phyloP scores from a whole-genome alignment of 2,888 invertebrate genomes.

The Iselma pallidipennis region DNA sequence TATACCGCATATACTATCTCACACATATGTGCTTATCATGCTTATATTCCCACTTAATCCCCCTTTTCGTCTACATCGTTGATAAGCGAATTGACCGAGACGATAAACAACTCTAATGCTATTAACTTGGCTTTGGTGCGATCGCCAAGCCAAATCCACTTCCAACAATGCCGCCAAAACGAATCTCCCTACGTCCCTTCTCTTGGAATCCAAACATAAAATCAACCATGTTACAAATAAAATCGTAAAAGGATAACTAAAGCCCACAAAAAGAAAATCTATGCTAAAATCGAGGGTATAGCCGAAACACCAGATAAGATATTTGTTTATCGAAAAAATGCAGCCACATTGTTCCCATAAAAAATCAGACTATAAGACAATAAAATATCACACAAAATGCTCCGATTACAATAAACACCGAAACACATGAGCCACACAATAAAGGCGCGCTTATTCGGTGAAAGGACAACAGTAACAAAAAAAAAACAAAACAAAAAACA shows the following conservation, averaged over 20 bases:
- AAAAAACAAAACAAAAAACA: too few relatives aligned
- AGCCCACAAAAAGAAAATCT: neutral
- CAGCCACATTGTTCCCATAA: too few relatives aligned
- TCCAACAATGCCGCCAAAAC: conserved; percentile 4
- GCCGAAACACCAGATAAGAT: too few relatives aligned
- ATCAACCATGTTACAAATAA: neutral
- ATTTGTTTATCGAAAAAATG: too few relatives aligned
- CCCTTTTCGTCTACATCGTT: conserved; percentile 7
- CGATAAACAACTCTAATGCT: conserved; percentile 23
- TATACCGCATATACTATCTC: neutral
- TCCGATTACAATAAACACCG: too few relatives aligned
- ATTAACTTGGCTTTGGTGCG: conserved; percentile 7
- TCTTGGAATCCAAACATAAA: neutral
- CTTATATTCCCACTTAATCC: conserved; percentile 18
- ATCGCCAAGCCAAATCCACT: conserved; percentile 4
- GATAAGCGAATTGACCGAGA: conserved; percentile 24
- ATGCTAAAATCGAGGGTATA: too few relatives aligned
- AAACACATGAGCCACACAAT: neutral
- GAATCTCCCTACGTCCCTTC: neutral
- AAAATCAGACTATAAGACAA: too few relatives aligned
- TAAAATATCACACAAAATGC: too few relatives aligned
- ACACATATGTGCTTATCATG: conserved; percentile 23
- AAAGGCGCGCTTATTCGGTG: neutral
- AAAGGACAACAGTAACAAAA: neutral
- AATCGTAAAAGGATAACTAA: neutral